phyloP scores from a whole-genome alignment of 2,113 vertebrate species.

The Astatoreochromis straeleni region DNA sequence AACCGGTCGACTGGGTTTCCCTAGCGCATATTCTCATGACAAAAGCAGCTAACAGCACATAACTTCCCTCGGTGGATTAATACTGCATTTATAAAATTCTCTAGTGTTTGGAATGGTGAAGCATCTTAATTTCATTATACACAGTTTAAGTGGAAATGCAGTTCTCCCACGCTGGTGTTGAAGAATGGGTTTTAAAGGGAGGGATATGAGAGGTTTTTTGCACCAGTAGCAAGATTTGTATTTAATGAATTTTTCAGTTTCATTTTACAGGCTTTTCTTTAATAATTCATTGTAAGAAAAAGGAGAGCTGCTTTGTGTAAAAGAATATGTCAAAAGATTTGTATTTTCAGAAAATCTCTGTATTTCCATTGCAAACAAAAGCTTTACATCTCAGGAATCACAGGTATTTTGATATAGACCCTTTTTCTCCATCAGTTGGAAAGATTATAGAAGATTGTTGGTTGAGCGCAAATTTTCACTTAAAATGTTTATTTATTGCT shows the following conservation, averaged over 20 bases:
- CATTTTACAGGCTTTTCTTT: neutral
- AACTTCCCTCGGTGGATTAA: slow-evolving; percentile 3
- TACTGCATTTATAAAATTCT: neutral
- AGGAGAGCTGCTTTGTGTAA: neutral
- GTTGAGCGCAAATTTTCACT: neutral
- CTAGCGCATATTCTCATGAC: slow-evolving; percentile 1
- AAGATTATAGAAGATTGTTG: neutral
- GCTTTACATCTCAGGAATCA: neutral
- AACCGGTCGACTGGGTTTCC: neutral
- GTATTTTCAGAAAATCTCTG: neutral
- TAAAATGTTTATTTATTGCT: neutral
- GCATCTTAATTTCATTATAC: neutral
- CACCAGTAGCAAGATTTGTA: neutral
- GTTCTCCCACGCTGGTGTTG: neutral
- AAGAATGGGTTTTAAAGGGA: neutral
- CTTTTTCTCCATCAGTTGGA: neutral
- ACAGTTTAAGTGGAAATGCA: neutral
- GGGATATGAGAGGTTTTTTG: neutral
- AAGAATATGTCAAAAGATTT: neutral
- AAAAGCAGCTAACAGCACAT: neutral
- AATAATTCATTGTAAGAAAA: neutral
- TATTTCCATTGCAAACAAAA: neutral
- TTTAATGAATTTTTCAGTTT: neutral
- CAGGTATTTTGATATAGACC: neutral
- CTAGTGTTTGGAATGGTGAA: neutral